Evolutionary conservation across 2,113 vertebrate genomes (phyloP), one percentile per base, ranked within the genome.

Genomic region (Leuciscus idus): DNA sequence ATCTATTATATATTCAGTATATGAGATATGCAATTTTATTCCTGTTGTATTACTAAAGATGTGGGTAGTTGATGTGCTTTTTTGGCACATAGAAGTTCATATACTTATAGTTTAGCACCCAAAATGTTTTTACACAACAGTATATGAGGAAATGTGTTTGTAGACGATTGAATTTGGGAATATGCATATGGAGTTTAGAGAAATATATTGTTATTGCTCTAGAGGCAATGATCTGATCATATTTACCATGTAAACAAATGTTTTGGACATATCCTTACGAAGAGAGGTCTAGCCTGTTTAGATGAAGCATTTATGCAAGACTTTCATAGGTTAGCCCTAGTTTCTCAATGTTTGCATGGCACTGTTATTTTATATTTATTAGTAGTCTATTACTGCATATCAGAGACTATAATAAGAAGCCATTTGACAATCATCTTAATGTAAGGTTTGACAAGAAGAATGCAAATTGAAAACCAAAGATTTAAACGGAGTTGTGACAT

Each of bases 211-310:
- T 57, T 90, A 21, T 84, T 87, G 77, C 90, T 46, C 33, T 88
- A 90, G 90, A 91, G 89, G 10, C 86, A 90, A 90, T 84, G 84
- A 83, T 91, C 90, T 91, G 89, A 91, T 86, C 86, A 33, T 90
- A 92, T 93, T 94, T 94, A 94, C 93, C 89, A 82, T 94, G 91
- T 94, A 94, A 94, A 94, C 89, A 89, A 90, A 74, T 89, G 84
- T 50, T 74, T 74, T 48, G 81, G 61, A 75, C 43, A n/a, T 46
- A 64, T 82, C 6, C 52, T 30, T 83, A 78, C 64, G 73, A 85
- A 74, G 74, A 36, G 28, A 62, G 55, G n/a, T 46, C 28, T 46
- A 70, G 46, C 48, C 59, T 64, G 55, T 81, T 46, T 30, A 70
- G 43, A 70, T 46, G 23, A 59, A 50, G 52, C 36, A 36, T 76